phyloP scores from a whole-genome alignment of 2,888 invertebrate genomes.

The Pediacus dermestoides region DNA sequence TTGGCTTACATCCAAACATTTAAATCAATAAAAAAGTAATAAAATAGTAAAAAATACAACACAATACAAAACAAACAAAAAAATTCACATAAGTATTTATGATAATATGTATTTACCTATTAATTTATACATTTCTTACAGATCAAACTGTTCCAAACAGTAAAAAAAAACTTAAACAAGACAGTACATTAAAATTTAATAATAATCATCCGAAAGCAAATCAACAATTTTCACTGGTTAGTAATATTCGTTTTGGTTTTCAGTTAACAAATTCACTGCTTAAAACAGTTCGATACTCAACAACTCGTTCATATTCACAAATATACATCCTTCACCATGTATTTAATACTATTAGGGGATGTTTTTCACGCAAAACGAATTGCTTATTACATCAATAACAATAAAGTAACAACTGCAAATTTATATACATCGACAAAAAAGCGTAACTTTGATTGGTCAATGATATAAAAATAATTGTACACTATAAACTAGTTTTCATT shows the following conservation, averaged over 20 bases:
- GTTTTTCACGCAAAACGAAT: conserved; percentile 39
- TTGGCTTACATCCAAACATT: conserved; percentile 26
- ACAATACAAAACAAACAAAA: conserved; percentile 29
- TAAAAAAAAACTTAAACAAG: conserved; percentile 21
- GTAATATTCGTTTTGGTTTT: too few relatives aligned
- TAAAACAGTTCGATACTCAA: conserved; percentile 32
- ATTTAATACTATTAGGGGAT: conserved; percentile 47
- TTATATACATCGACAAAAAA: conserved; percentile 52
- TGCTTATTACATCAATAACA: conserved; percentile 41
- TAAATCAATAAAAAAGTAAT: conserved; percentile 22
- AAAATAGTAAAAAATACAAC: conserved; percentile 25
- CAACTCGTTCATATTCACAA: conserved; percentile 47
- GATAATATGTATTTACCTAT: conserved; percentile 36
- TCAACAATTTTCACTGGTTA: too few relatives aligned
- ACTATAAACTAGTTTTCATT: conserved; percentile 35
- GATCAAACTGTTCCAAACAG: conserved; percentile 45
- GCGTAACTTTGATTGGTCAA: conserved; percentile 52
- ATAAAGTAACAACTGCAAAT: conserved; percentile 50
- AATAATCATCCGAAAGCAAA: conserved; percentile 25
- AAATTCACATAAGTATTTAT: conserved; percentile 28
- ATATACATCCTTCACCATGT: conserved; percentile 51
- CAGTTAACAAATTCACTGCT: conserved; percentile 28
- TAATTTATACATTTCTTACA: conserved; percentile 42
- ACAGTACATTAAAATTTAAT: conserved; percentile 19
- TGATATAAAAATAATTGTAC: conserved; percentile 51